Conservation (phyloP, 2,113 vertebrate genomes). For the Actenoides hombroni region DNA sequence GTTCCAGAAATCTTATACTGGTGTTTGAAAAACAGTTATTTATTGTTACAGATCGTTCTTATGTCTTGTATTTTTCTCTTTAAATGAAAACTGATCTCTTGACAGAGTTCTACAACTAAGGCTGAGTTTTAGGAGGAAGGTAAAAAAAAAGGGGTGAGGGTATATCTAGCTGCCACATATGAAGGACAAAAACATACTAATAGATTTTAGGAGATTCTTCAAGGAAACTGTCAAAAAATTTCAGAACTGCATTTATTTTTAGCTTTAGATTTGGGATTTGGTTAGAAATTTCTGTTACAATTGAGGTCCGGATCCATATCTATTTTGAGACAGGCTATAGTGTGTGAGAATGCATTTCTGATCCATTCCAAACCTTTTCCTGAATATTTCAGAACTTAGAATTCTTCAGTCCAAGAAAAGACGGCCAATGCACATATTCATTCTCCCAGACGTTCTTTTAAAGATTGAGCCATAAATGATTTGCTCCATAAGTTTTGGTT, state of each 20-base stretch:
- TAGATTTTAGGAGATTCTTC: background rate
- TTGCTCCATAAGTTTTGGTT: background rate
- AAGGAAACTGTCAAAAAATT: background rate
- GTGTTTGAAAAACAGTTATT: background rate
- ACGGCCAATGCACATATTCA: too few species aligned
- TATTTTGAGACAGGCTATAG: background rate
- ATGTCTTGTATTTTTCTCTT: background rate
- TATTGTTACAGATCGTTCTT: background rate
- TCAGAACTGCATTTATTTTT: background rate
- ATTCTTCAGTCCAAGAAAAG: background rate
- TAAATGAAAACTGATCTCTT: background rate
- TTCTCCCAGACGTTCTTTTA: background rate
- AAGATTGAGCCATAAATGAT: background rate
- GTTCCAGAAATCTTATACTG: background rate
- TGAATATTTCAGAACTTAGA: background rate
- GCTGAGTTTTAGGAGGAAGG: background rate
- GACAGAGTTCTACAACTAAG: background rate
- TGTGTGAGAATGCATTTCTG: background rate
- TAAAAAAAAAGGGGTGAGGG: background rate
- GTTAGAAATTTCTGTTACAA: background rate
- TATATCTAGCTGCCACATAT: background rate
- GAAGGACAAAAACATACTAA: background rate
- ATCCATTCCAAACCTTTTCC: background rate
- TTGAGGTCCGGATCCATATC: background rate
- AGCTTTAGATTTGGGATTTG: background rate